Percentiles rank a stretch among this genome's conserved stretches.
phyloP scores from a whole-genome alignment of 2,113 vertebrate species.

The Stomatorhinus ivindoensis region DNA sequence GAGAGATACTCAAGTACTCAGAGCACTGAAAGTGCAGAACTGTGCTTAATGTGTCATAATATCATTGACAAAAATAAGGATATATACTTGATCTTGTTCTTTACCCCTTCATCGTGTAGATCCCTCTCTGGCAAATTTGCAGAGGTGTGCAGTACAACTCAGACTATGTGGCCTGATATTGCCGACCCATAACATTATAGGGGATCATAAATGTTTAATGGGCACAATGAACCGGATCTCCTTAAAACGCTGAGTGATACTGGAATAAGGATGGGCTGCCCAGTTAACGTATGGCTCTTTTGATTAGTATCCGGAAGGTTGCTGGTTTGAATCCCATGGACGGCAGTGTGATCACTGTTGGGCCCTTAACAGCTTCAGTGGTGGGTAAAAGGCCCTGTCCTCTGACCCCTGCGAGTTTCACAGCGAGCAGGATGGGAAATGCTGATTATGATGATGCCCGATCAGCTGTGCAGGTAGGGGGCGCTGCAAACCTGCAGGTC shows the following conservation, averaged over 20 bases:
- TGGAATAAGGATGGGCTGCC: neutral
- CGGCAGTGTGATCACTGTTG: neutral
- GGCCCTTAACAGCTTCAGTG: neutral
- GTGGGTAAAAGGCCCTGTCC: neutral
- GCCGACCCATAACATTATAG: neutral
- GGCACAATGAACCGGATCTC: neutral
- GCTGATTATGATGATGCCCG: neutral
- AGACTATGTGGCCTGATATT: neutral
- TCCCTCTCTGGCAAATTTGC: neutral
- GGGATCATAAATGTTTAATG: neutral
- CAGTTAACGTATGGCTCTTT: neutral
- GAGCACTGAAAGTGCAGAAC: neutral
- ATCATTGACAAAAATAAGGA: neutral
- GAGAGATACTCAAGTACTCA: neutral
- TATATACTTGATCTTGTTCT: neutral
- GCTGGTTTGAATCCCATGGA: neutral
- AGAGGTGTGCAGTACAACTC: neutral
- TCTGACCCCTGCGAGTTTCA: neutral
- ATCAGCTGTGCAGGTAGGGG: neutral
- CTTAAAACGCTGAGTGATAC: neutral
- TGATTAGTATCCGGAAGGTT: neutral
- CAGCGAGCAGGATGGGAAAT: neutral
- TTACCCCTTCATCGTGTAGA: neutral
- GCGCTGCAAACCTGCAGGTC: neutral
- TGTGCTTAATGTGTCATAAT: neutral